phyloP scores from a whole-genome alignment of 2,888 invertebrate species.

The Hypolimnas misippus region DNA sequence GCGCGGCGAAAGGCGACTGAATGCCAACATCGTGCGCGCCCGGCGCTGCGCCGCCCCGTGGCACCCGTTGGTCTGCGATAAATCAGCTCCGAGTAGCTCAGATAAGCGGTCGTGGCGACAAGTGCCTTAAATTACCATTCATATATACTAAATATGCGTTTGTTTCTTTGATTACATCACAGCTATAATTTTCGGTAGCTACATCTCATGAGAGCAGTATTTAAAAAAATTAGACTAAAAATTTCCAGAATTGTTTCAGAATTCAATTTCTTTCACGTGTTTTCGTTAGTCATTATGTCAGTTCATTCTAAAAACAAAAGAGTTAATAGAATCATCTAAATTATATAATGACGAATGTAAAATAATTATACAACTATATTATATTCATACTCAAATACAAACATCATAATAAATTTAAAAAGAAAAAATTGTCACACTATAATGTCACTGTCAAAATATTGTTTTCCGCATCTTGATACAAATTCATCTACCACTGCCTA shows the following conservation, averaged over 20 bases:
- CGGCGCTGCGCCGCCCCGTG: not conserved
- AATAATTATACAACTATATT: not conserved
- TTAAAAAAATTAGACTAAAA: too few species aligned
- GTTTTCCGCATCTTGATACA: not conserved
- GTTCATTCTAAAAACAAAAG: too few species aligned
- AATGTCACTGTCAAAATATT: not conserved
- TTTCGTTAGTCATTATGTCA: too few species aligned
- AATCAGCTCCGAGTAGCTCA: not conserved
- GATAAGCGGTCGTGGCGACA: not conserved
- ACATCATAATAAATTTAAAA: not conserved
- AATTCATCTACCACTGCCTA: not conserved
- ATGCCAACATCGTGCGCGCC: conserved; percentile 42
- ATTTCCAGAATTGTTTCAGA: too few species aligned
- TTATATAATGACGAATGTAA: too few species aligned
- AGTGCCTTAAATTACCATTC: not conserved
- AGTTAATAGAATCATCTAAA: too few species aligned
- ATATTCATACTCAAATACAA: not conserved
- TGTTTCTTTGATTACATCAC: too few species aligned
- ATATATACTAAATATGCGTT: too few species aligned
- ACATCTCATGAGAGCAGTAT: too few species aligned
- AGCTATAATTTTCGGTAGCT: too few species aligned
- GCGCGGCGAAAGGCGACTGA: conserved; percentile 31
- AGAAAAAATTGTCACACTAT: not conserved
- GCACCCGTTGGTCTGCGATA: conserved; percentile 2
- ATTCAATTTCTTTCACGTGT: too few species aligned